Evolutionary conservation across 1,140 invertebrate genomes (phyloP), one percentile per base, ranked within the genome.

Genomic region (Laodelphax striatellus): DNA sequence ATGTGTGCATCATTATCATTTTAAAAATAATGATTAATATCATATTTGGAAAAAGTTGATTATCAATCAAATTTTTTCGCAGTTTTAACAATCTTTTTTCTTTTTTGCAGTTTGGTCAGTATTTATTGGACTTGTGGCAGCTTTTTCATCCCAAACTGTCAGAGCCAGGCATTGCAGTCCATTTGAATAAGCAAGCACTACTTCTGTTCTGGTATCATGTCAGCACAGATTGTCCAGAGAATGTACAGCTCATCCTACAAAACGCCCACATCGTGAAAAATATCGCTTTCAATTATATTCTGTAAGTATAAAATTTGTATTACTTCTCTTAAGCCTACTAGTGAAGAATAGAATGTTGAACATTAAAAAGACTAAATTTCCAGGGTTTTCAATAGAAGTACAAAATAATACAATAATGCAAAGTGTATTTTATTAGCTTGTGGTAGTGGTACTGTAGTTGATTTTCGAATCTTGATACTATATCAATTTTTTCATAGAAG

Each of bases 211-310:
- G 92, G 91, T 89, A 94, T 75, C 87, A 92, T 59, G 91, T 91
- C 10, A 91, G 89, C 67, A 80, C 86, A 3, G 92, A 96, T 71
- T 96, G 92, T 73, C 87, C 89, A 0, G 92, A 96, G 74, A 96
- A 95, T 74, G 84, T 95, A 41, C 83, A 90, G 68, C 79, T 90
- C 34, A 92, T 95, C 65, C 80, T 92, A 57, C 82, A 85, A 64
- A 92, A 92, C 75, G 83, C 81, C 63, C 82, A 85, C 70, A 87
- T 92, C 64, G 89, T 79, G 61, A 95, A 92, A 73, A 94, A 97
- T 70, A 94, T 97, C 73, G 92, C 91, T 65, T 96, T 95, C 78
- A 97, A 95, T 75, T 97, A 97, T 72, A 96, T 97, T 72, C 75
- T 96, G 90, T 94, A 79, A 86, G 88, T 82, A 58, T 53, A 24